Evolutionary conservation across 2,888 invertebrate species (phyloP).

Genomic region (Rhingia campestris): DNA sequence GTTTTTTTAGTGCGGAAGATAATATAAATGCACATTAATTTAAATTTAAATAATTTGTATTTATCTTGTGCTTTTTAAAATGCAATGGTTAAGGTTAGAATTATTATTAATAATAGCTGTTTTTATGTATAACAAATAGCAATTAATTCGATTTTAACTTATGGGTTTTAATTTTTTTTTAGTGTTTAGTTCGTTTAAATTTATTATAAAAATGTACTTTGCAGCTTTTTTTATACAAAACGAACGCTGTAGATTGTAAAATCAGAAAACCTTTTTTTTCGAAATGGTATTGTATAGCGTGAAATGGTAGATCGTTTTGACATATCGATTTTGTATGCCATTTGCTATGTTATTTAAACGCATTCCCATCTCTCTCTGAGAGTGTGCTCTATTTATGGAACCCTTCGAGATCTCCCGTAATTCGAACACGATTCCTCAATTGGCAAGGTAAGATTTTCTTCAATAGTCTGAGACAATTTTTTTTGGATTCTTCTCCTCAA

Average conservation of each 20-base stretch:
- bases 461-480: too few species aligned
- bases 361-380: too few species aligned
- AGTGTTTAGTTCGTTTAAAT: constrained; percentile 1
- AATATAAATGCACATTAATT: constrained; percentile 13
- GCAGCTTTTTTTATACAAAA: constrained; percentile 26
- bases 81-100: constrained; percentile 38
- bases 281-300: constrained; percentile 29
- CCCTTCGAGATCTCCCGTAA: too few species aligned
- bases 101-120: constrained; percentile 29
- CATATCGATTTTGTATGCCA: too few species aligned
- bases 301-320: too few species aligned
- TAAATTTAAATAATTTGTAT: constrained; percentile 13
- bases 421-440: too few species aligned
- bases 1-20: constrained; percentile 37
- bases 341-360: too few species aligned
- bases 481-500: too few species aligned
- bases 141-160: constrained; percentile 17
- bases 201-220: background rate
- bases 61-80: constrained; percentile 44
- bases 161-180: constrained; percentile 1
- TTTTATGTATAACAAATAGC: constrained; percentile 51
- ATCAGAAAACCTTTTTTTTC: constrained; percentile 66
- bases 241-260: constrained; percentile 35
- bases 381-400: too few species aligned
- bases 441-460: too few species aligned